Percentiles rank a stretch among this genome's conserved stretches.
Evolutionary conservation across 2,888 invertebrate genomes (phyloP).

Genomic region (Phasia obesa): DNA sequence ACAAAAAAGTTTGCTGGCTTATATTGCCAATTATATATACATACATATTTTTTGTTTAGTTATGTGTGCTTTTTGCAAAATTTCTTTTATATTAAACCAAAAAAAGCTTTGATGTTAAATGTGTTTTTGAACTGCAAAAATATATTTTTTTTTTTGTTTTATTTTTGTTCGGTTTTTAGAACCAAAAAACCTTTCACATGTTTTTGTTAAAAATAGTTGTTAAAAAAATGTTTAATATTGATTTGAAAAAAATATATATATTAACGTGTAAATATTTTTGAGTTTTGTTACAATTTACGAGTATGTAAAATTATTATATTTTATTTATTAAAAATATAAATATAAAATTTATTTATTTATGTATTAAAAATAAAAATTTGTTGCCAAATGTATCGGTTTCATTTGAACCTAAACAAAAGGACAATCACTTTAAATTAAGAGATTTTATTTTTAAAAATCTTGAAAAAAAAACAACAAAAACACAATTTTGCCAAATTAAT

Average conservation of each 20-base stretch:
- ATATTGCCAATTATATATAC: conserved; percentile 18
- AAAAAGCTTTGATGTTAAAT: conserved; percentile 54
- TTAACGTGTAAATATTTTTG: conserved; percentile 54
- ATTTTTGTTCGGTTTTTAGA: conserved; percentile 22
- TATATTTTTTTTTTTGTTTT: conserved; percentile 14
- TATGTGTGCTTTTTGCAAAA: conserved; percentile 1
- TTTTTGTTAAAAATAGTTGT: conserved; percentile 24
- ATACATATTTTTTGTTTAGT: conserved; percentile 8
- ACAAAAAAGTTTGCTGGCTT: conserved; percentile 44
- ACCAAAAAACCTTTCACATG: conserved; percentile 24
- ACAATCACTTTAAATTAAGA: conserved; percentile 48
- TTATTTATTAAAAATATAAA: conserved; percentile 11
- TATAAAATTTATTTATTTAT: conserved; percentile 5
- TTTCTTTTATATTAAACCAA: conserved; percentile 10
- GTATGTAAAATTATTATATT: conserved; percentile 19
- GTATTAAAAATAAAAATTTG: conserved; percentile 5
- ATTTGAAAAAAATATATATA: neutral
- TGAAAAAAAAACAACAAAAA: neutral
- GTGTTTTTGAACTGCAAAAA: conserved; percentile 30
- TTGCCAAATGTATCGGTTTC: conserved; percentile 42
- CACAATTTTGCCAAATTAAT: neutral
- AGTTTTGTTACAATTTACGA: conserved; percentile 17
- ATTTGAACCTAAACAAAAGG: conserved; percentile 12
- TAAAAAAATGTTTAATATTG: conserved; percentile 14
- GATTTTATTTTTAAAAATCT: conserved; percentile 22